Evolutionary conservation across 2,797 vertebrate genomes (phyloP).

Genomic region (Trachops cirrhosus): DNA sequence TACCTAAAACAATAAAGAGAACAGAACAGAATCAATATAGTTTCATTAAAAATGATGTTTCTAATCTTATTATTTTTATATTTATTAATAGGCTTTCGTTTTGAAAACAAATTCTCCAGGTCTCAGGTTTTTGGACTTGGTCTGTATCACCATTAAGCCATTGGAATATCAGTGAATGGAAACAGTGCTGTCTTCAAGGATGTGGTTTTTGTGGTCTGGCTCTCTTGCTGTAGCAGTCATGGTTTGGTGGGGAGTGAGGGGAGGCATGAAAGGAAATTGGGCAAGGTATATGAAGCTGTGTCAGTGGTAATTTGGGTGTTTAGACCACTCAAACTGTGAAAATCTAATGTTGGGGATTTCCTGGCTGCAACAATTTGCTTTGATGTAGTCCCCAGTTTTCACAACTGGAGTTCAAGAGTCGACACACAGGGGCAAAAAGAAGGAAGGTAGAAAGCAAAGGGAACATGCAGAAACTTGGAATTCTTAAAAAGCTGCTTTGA

Average conservation of each 20-base stretch:
- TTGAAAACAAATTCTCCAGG: not conserved
- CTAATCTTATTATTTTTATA: not conserved
- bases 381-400: not conserved
- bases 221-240: not conserved
- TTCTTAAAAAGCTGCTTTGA: not conserved
- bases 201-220: not conserved
- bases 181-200: not conserved
- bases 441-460: not conserved
- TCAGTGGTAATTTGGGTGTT: not conserved
- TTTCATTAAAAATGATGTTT: not conserved
- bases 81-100: constrained; percentile 15
- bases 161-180: not conserved
- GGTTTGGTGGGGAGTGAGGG: not conserved
- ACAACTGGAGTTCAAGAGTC: not conserved
- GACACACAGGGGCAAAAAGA: not conserved
- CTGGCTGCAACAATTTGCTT: not conserved
- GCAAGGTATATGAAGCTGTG: not conserved
- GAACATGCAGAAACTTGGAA: not conserved
- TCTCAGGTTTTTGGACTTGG: not conserved
- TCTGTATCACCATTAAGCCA: not conserved
- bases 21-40: not conserved
- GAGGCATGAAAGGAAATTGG: not conserved
- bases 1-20: not conserved
- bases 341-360: not conserved
- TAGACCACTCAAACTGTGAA: not conserved